Conservation (phyloP, 2,113 vertebrate genomes). For the Centrocercus urophasianus region DNA sequence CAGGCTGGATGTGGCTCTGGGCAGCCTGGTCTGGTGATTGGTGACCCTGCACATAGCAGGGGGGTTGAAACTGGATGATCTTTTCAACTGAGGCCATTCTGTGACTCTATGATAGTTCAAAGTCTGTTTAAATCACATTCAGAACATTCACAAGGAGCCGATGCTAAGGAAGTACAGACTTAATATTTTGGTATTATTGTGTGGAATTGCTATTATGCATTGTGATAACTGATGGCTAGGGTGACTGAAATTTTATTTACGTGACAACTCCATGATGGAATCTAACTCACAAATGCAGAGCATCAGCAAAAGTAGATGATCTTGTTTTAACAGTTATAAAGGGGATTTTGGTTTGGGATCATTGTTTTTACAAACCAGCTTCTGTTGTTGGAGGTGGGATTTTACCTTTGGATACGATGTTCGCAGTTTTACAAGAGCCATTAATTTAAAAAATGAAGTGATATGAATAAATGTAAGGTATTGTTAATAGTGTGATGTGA, state of each 20-base stretch:
- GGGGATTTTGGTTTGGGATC: rapidly evolving
- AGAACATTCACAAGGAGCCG: not conserved
- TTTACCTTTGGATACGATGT: not conserved
- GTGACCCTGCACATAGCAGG: no score
- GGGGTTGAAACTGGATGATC: no score
- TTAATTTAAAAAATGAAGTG: not conserved
- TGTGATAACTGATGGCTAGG: not conserved
- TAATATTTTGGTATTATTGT: not conserved
- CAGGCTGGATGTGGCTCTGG: no score
- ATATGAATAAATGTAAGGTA: not conserved
- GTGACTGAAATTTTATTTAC: not conserved
- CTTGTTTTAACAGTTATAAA: not conserved
- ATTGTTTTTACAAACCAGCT: not conserved
- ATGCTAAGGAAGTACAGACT: not conserved
- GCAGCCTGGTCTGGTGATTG: no score
- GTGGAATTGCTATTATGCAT: not conserved
- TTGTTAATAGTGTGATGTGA: not conserved
- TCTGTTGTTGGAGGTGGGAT: not conserved
- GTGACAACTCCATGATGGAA: not conserved
- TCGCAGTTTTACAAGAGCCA: not conserved
- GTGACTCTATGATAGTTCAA: not conserved
- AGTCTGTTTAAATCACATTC: not conserved
- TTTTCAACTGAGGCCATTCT: no score
- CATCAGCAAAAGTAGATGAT: not conserved
- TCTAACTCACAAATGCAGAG: not conserved